phyloP scores from a whole-genome alignment of 2,113 vertebrate species.

The Ochotona princeps region DNA sequence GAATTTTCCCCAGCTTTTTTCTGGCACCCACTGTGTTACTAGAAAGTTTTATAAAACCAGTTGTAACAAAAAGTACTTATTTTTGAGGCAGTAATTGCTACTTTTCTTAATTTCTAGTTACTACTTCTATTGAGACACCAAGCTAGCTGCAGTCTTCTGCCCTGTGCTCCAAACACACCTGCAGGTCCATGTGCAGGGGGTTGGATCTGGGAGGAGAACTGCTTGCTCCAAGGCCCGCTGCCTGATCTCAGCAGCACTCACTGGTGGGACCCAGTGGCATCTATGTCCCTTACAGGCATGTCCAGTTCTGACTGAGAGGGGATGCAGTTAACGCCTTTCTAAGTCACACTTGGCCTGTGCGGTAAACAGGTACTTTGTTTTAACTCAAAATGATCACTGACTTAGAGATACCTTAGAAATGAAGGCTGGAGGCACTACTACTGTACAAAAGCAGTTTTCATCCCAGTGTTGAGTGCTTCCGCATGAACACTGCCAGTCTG shows the following conservation, averaged over 20 bases:
- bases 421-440: slow-evolving; percentile 78
- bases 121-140: slow-evolving; percentile 57
- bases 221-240: background rate
- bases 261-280: accelerated
- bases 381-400: slow-evolving; percentile 66
- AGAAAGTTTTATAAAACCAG: slow-evolving; percentile 54
- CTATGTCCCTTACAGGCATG: background rate
- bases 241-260: background rate
- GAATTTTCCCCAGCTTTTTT: slow-evolving; percentile 14
- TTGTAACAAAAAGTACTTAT: slow-evolving; percentile 72
- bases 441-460: slow-evolving; percentile 67
- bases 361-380: no score
- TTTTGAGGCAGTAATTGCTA: slow-evolving; percentile 80
- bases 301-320: background rate
- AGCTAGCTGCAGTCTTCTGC: slow-evolving; percentile 50
- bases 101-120: slow-evolving; percentile 69
- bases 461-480: slow-evolving; percentile 76
- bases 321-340: slow-evolving; percentile 48
- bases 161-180: background rate
- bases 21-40: background rate
- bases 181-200: background rate
- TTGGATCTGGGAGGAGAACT: background rate
- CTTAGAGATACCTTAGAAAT: slow-evolving; percentile 60
- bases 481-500: slow-evolving; percentile 69
- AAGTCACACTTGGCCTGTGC: background rate